phyloP scores from a whole-genome alignment of 2,113 vertebrate species.

The Parotia lawesii region DNA sequence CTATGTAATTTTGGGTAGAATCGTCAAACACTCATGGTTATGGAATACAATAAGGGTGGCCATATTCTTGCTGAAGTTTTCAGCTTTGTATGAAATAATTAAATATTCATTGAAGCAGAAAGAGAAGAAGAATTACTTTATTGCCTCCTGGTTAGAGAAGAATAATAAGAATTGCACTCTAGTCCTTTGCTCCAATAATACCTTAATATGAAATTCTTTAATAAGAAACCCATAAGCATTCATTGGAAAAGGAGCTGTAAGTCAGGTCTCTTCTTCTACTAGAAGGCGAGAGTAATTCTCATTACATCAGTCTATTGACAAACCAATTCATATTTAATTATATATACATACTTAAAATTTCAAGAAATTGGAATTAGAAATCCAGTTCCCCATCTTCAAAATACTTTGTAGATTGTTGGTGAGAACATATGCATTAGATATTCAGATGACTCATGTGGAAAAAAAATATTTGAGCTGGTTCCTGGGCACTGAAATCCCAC shows the following conservation, averaged over 20 bases:
- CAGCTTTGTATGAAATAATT: neutral
- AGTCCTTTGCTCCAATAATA: neutral
- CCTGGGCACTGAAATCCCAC: neutral
- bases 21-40: neutral
- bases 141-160: neutral
- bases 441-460: neutral
- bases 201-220: neutral
- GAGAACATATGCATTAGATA: neutral
- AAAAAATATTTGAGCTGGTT: neutral
- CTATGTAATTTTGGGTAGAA: rapidly evolving
- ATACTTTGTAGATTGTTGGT: neutral
- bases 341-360: neutral
- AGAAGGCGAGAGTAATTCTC: neutral
- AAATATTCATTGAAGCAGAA: neutral
- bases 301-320: neutral
- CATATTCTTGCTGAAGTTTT: neutral
- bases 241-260: neutral
- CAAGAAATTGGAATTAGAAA: neutral
- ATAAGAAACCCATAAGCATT: neutral
- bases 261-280: neutral
- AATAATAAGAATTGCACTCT: constrained; percentile 1
- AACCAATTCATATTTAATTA: neutral
- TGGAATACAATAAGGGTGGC: neutral
- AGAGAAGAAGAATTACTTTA: neutral
- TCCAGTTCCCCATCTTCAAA: neutral